Conservation (phyloP, 2,888 invertebrate species). For the Tipula lateralis region DNA sequence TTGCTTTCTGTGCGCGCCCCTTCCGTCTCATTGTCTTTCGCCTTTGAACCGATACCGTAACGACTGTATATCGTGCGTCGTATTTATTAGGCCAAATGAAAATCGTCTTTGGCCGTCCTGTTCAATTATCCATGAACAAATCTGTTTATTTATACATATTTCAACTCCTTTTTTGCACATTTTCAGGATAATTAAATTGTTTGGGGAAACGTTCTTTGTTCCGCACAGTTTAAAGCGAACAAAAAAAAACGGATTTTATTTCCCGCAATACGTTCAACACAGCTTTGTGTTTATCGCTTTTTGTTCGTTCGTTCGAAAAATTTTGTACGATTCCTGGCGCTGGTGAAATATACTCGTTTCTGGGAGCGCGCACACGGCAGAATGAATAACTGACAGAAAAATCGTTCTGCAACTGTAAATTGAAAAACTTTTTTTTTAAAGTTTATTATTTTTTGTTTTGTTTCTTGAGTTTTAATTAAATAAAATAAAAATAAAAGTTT, state of each 20-base stretch:
- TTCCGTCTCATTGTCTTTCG: neutral
- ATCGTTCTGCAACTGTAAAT: neutral
- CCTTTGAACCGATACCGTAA: neutral
- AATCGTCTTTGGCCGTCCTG: neutral
- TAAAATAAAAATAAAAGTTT: neutral
- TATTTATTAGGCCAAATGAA: neutral
- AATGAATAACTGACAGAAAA: neutral
- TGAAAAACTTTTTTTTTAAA: neutral
- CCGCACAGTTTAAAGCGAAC: neutral
- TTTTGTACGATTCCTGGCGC: neutral
- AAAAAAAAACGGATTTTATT: neutral
- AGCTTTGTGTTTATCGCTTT: neutral
- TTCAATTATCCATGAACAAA: neutral
- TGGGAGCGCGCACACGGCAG: neutral
- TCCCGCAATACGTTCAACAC: neutral
- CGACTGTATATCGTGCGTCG: neutral
- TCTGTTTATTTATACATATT: neutral
- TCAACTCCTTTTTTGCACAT: neutral
- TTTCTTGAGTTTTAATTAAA: conserved; percentile 15
- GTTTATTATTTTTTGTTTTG: neutral
- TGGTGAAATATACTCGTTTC: neutral
- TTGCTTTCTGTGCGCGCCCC: neutral
- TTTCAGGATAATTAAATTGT: conserved; percentile 9
- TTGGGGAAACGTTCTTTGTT: neutral
- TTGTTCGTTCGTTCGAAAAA: neutral